Base-by-base conservation (phyloP, 2,113 vertebrate species). In the Datnioides undecimradiatus region DNA sequence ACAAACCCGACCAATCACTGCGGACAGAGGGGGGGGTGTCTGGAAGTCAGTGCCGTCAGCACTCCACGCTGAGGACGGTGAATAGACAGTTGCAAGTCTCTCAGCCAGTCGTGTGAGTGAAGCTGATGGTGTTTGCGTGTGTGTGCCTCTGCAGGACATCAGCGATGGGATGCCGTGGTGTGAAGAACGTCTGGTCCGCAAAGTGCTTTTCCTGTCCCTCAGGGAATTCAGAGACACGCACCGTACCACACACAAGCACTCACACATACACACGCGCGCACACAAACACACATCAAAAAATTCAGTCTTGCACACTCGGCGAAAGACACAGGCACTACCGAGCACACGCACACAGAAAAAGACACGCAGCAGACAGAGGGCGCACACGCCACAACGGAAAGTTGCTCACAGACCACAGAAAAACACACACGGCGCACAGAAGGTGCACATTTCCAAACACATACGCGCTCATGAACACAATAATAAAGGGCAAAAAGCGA, bases 151-250 rank as follows among this genome's bases (percentile, higher is more conserved):
- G 58, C 52, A 91, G 90, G 88, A 91, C 77, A 88, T 90, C 84
- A 85, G 86, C 17, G 90, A 91, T 1, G 88, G 88, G 38, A 90
- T 91, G 86, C 90, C 88, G 0, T 91, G 90, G 90, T 88, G 86
- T 69, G 90, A 91, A 27, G 90, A 91, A 54, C 90, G 88, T 68
- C 82, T 91, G 59, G 84, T 91, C n/a, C 90, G 90, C 49, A 91
- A 91, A 85, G 90, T 91, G 38, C 88, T 91, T 17, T 90, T 91
- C 77, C 90, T 91, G 52, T 91, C 90, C 60, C 90, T 91, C 76
- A 83, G 82, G 63, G 90, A 91, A 83, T 91, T 90, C 84, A 79
- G 82, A 83, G 82, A 91, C 82, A 85, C 78, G 29, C 84, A 79
- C 59, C 84, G 84, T 2, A 45, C 76, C 60, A 25, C 80, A 25